Evolutionary conservation across 2,113 vertebrate species (phyloP).

Genomic region (Leucopsar rothschildi): DNA sequence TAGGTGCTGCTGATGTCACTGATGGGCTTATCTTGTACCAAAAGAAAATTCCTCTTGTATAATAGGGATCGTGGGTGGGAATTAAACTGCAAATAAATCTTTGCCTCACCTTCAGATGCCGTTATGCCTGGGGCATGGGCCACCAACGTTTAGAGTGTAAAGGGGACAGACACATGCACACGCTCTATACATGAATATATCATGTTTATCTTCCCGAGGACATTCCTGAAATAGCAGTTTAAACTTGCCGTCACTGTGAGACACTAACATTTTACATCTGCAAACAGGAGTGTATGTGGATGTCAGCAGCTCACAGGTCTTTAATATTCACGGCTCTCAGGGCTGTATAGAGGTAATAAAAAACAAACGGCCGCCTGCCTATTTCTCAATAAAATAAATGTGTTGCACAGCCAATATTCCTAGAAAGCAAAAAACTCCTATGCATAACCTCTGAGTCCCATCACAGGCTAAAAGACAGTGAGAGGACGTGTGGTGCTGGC

Average conservation of each 20-base stretch:
- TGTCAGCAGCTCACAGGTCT: neutral
- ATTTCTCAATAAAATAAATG: neutral
- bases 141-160: neutral
- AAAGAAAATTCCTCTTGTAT: neutral
- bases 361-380: neutral
- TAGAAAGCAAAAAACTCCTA: neutral
- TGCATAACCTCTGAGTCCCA: rapidly evolving
- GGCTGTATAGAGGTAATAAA: neutral
- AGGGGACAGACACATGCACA: neutral
- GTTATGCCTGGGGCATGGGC: neutral
- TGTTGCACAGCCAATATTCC: neutral
- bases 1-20: conserved; percentile 49
- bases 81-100: conserved; percentile 21
- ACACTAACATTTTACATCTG: neutral
- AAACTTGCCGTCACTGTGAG: neutral
- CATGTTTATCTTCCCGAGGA: neutral
- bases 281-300: neutral
- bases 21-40: conserved; percentile 28
- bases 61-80: conserved; percentile 35
- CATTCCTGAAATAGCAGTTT: neutral
- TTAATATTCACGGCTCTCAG: neutral
- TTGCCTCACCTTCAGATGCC: neutral
- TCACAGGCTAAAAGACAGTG: neutral
- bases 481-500: rapidly evolving
- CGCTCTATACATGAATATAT: rapidly evolving